These are phyloP conservation scores for Penaeus indicus DNA, from an alignment of 1,140 invertebrate species.

Conservation along the genomic window DNA sequence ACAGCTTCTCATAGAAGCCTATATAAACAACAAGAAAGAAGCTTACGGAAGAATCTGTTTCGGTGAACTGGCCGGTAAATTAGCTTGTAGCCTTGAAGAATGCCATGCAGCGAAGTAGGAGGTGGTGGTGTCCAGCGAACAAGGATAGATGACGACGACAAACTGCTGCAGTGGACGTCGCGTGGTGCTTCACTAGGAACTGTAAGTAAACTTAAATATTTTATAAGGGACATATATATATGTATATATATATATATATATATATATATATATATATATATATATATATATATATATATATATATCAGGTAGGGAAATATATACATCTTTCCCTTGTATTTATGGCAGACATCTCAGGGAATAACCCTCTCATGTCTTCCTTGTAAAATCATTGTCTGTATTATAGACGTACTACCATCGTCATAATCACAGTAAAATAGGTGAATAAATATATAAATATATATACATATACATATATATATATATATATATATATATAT, in stretches of 20 bases:
- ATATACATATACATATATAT: too few relatives aligned
- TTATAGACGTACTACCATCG: too few relatives aligned
- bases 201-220: constrained; percentile 59
- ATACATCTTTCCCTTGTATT: too few relatives aligned
- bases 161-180: constrained; percentile 70
- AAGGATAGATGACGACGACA: constrained; percentile 70
- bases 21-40: constrained; percentile 63
- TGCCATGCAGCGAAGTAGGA: constrained; percentile 74
- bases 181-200: constrained; percentile 73
- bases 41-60: constrained; percentile 58
- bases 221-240: not conserved
- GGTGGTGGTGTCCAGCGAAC: constrained; percentile 71
- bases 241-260: constrained; percentile 30
- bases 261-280: too few relatives aligned
- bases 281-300: too few relatives aligned
- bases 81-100: constrained; percentile 76
- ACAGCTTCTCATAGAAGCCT: constrained; percentile 21
- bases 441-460: too few relatives aligned
- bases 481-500: too few relatives aligned
- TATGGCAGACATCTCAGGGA: too few relatives aligned
- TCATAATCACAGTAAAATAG: too few relatives aligned
- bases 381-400: too few relatives aligned
- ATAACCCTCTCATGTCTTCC: too few relatives aligned
- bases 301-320: too few relatives aligned
- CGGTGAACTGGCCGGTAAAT: constrained; percentile 70